Evolutionary conservation across 1,140 invertebrate genomes (phyloP).

Genomic region (Neodiprion fabricii): DNA sequence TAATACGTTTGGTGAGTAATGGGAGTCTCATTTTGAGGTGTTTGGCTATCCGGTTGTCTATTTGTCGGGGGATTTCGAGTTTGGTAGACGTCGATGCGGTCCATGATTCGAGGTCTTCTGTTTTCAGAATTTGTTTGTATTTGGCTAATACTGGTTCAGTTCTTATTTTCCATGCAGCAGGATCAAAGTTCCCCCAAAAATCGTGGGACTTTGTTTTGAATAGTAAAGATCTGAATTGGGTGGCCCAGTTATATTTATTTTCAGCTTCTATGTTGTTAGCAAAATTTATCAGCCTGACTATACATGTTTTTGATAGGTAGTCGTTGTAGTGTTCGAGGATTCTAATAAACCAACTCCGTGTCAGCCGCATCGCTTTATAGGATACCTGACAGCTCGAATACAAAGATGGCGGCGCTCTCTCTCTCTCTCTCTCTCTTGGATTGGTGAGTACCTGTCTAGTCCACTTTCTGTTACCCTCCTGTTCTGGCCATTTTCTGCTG

Average conservation of each 20-base stretch:
- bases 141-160: background rate
- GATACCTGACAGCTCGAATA: background rate
- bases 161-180: constrained; percentile 11
- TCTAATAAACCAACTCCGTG: constrained; percentile 18
- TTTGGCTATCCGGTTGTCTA: background rate
- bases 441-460: too few relatives aligned
- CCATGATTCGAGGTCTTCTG: background rate
- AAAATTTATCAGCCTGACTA: constrained; percentile 9
- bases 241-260: constrained; percentile 16
- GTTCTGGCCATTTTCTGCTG: too few relatives aligned
- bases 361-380: constrained; percentile 1
- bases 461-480: too few relatives aligned
- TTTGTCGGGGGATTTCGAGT: background rate
- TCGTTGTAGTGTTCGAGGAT: constrained; percentile 10
- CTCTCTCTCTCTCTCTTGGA: too few relatives aligned
- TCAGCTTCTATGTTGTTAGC: constrained; percentile 10
- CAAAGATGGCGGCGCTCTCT: too few relatives aligned
- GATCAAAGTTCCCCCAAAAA: constrained; percentile 18
- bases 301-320: constrained; percentile 17
- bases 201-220: background rate
- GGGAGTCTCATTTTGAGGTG: background rate
- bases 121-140: background rate
- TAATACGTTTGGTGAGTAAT: background rate
- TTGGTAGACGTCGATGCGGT: background rate
- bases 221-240: constrained; percentile 20